phyloP scores from a whole-genome alignment of 2,113 vertebrate species.

The Microtus pennsylvanicus region DNA sequence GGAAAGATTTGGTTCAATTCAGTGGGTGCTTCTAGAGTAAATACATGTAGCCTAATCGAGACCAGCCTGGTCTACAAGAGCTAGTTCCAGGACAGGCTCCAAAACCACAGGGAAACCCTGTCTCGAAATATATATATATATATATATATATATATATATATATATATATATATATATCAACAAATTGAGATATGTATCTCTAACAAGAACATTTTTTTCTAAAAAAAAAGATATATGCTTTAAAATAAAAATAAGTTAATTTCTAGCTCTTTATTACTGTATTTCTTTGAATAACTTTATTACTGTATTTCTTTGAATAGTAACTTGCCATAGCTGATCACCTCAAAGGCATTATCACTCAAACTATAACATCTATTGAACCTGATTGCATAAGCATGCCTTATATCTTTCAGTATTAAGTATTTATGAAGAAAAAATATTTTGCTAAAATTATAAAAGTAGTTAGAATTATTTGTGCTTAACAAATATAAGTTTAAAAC shows the following conservation, averaged over 20 bases:
- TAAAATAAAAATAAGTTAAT: neutral
- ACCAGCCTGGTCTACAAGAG: no score
- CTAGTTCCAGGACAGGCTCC: no score
- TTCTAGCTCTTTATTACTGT: neutral
- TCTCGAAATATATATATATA: no score
- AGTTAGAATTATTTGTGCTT: neutral
- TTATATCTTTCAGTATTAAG: neutral
- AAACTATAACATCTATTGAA: neutral
- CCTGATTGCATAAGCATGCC: neutral
- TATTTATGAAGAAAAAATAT: slow-evolving; percentile 26
- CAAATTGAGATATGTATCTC: slow-evolving; percentile 63
- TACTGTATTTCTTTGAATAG: neutral
- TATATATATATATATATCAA: slow-evolving; percentile 7
- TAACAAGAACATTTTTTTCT: slow-evolving; percentile 52
- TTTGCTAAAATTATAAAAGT: neutral
- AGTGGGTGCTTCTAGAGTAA: neutral
- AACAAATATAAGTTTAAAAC: neutral
- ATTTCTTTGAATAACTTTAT: neutral
- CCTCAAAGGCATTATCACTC: neutral
- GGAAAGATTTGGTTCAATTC: neutral
- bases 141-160: no score
- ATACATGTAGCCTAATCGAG: neutral
- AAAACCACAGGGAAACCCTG: no score
- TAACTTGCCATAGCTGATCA: neutral
- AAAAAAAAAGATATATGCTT: neutral